Base-by-base conservation (phyloP, 2,113 vertebrate species). In the Pachyramphus minor region DNA sequence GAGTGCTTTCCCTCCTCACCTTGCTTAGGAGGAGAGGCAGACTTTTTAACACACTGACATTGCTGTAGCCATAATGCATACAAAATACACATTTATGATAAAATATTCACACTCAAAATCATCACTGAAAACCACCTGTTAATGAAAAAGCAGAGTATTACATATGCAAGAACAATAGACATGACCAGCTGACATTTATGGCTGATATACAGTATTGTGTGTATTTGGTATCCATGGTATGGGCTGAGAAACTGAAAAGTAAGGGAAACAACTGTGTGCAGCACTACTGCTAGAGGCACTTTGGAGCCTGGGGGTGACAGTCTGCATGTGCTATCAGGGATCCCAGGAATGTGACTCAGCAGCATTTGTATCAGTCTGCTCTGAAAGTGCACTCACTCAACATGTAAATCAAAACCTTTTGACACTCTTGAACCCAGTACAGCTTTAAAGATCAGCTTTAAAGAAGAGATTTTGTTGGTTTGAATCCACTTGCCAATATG, bases 281-380 rank as follows among this genome's bases (percentile, higher is more conserved):
- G 16, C 23, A 6, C 2, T 5, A 11, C 16, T 77, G 8, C 7
- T 16, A 7, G 42, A 55, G 30, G 35, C 5, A 15, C 7, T 44
- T 39, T 42, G 52, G 41, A 74, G 41, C 14, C 50, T 1, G 3
- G 15, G 7, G 8, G 2, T 42, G n/a, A 47, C 18, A 73, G 9
- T 19, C 50, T 77, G 35, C 9, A 10, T 4, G 0, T 49, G 33
- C 9, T 35, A 2, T 47, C 2, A 4, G 8, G 8, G 5, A 62
- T 27, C n/a, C 25, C 2, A 8, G 19, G 24, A 56, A 18, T n/a
- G 31, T 9, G 23, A 28, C 18, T 62, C 50, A 58, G 15, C 24
- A 60, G 8, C 18, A 28, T 6, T 42, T 72, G 0, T 13, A 13
- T 27, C 23, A 44, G 10, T 4, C 35, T 55, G 14, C 33, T 50